Conservation (phyloP, 2,797 vertebrate species). For the Cyclura pinguis region DNA sequence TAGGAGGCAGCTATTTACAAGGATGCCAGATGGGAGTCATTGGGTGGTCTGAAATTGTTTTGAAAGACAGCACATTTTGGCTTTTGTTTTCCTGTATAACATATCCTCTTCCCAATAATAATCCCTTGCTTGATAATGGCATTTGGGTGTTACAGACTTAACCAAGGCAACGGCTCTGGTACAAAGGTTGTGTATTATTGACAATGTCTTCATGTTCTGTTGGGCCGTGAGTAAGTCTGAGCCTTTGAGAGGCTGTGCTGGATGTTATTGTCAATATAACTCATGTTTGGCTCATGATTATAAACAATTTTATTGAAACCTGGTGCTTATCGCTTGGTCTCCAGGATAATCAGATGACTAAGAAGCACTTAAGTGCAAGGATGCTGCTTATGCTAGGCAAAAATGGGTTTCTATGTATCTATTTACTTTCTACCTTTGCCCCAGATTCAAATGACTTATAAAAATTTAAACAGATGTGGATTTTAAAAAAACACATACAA, state of each 20-base stretch:
- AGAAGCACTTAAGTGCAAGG: neutral
- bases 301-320: neutral
- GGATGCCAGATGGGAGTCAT: conserved; percentile 26
- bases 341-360: neutral
- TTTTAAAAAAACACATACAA: no score
- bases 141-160: neutral
- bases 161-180: neutral
- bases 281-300: neutral
- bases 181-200: neutral
- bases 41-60: conserved; percentile 15
- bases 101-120: neutral
- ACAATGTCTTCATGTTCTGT: neutral
- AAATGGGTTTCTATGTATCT: neutral
- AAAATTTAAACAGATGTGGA: no score
- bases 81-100: neutral
- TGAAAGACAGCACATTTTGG: conserved; percentile 4
- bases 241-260: neutral
- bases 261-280: neutral
- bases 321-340: neutral
- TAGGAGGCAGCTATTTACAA: neutral
- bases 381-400: neutral
- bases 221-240: neutral
- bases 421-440: no score
- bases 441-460: no score
- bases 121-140: conserved; percentile 8